Conservation (phyloP, 2,797 vertebrate genomes). For the Neostethus bicornis region DNA sequence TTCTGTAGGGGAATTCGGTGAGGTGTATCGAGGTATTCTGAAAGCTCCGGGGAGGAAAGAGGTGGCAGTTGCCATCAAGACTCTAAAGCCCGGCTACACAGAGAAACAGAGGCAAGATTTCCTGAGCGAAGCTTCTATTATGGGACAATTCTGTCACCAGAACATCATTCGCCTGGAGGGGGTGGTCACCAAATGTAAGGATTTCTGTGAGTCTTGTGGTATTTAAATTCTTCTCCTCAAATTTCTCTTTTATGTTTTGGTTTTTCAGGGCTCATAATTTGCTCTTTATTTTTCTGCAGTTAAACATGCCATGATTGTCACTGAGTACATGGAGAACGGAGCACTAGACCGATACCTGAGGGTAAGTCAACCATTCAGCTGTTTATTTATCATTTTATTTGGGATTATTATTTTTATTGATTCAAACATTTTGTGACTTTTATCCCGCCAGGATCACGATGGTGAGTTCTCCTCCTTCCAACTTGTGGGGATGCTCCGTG, state of each 20-base stretch:
- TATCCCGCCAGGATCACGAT: constrained; percentile 82
- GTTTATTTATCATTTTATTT: too few relatives aligned
- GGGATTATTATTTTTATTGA: too few relatives aligned
- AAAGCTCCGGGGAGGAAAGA: constrained; percentile 88
- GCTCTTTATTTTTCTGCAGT: constrained; percentile 73
- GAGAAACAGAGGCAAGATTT: constrained; percentile 98
- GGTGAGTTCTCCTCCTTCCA: constrained; percentile 90
- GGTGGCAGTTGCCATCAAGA: constrained; percentile 91
- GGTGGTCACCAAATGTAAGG: constrained; percentile 94
- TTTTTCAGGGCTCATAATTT: background rate
- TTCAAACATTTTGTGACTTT: too few relatives aligned
- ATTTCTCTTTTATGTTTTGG: background rate
- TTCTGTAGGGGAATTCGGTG: constrained; percentile 91
- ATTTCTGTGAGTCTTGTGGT: constrained; percentile 42
- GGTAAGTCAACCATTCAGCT: constrained; percentile 78
- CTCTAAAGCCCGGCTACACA: constrained; percentile 91
- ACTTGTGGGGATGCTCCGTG: constrained; percentile 93
- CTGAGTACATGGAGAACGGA: constrained; percentile 97
- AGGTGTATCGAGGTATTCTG: constrained; percentile 91
- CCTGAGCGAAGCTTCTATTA: constrained; percentile 95
- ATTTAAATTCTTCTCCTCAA: background rate
- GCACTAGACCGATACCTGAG: constrained; percentile 91
- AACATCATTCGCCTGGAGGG: constrained; percentile 97
- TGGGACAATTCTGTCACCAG: constrained; percentile 97
- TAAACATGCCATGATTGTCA: constrained; percentile 97